phyloP scores from a whole-genome alignment of 2,113 vertebrate genomes.

The Pyxicephalus adspersus region DNA sequence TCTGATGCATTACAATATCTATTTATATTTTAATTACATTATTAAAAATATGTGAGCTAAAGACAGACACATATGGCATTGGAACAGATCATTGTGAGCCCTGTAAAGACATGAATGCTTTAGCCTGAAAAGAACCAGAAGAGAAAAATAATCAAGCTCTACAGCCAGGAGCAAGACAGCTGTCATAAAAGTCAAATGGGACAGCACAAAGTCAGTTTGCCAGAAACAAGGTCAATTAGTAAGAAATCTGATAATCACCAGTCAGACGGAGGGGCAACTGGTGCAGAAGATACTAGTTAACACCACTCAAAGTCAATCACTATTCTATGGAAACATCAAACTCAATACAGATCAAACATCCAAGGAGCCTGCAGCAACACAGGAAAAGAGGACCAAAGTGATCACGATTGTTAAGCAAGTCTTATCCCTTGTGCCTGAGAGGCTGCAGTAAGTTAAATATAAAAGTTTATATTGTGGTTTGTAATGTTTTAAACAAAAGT shows the following conservation, averaged over 20 bases:
- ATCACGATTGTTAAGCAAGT: conserved; percentile 47
- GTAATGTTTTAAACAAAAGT: background rate
- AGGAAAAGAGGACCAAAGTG: conserved; percentile 46
- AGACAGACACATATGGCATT: conserved; percentile 17
- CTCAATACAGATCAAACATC: conserved; percentile 57
- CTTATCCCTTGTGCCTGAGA: conserved; percentile 37
- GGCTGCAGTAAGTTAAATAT: conserved; percentile 31
- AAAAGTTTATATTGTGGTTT: conserved; percentile 24
- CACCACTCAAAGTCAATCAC: conserved; percentile 57
- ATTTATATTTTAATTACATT: too few relatives aligned
- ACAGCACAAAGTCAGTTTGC: conserved; percentile 53
- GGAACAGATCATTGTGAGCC: conserved; percentile 15
- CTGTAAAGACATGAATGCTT: conserved; percentile 30
- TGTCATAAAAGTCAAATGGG: conserved; percentile 55
- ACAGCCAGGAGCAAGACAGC: conserved; percentile 55
- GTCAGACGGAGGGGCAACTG: conserved; percentile 44
- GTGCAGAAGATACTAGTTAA: conserved; percentile 55
- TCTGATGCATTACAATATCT: too few relatives aligned
- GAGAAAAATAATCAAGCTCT: conserved; percentile 51
- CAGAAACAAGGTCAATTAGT: conserved; percentile 57
- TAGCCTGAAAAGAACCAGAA: conserved; percentile 36
- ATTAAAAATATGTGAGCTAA: background rate
- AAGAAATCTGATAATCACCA: conserved; percentile 54
- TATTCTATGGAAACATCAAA: conserved; percentile 53
- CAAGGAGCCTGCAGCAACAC: conserved; percentile 50